Conservation (phyloP, 2,113 vertebrate species). For the Indri indri region DNA sequence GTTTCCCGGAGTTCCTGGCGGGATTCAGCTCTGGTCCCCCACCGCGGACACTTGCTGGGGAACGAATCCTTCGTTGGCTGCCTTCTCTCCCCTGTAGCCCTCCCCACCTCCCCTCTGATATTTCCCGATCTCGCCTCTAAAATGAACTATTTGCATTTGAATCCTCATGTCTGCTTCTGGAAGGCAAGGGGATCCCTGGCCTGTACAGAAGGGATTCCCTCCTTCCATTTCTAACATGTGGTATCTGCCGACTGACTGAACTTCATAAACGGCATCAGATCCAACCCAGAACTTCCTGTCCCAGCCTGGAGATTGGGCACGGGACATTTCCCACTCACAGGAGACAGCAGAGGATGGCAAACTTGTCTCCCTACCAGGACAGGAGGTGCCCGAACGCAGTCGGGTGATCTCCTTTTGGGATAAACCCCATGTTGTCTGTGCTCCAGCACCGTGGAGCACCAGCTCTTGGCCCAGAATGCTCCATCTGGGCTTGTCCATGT, state of each 20-base stretch:
- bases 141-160: neutral
- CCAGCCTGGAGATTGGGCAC: too few relatives aligned
- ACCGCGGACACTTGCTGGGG: neutral
- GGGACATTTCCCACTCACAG: neutral
- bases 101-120: neutral
- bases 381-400: neutral
- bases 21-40: neutral
- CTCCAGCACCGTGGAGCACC: neutral
- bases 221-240: neutral
- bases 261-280: neutral
- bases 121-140: neutral
- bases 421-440: neutral
- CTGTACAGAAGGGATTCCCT: neutral
- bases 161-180: neutral
- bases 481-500: neutral
- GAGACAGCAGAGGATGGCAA: neutral
- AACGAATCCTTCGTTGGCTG: neutral
- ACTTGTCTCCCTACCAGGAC: neutral
- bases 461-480: neutral
- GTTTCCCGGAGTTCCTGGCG: neutral
- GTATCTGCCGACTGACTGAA: neutral
- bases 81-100: neutral
- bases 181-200: neutral
- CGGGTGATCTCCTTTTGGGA: too few relatives aligned
- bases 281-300: neutral